Evolutionary conservation across 2,797 vertebrate genomes (phyloP).

Genomic region (Scarus forsteni): DNA sequence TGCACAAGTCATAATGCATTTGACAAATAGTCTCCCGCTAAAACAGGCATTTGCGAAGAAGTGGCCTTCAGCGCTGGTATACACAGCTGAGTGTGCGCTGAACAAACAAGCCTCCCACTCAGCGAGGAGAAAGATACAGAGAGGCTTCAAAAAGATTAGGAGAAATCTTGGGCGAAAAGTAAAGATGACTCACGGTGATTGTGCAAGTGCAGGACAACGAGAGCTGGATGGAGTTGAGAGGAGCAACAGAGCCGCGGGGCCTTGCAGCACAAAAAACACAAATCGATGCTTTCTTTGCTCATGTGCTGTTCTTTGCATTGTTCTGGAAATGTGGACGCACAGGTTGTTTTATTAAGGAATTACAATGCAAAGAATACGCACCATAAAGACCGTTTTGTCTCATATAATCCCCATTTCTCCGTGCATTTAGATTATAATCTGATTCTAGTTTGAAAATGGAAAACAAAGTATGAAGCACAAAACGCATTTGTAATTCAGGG

Average conservation of each 20-base stretch:
- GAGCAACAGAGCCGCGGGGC: slow-evolving; percentile 70
- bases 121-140: slow-evolving; percentile 73
- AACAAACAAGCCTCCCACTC: slow-evolving; percentile 88
- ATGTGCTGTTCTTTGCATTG: slow-evolving; percentile 58
- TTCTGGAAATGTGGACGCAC: slow-evolving; percentile 48
- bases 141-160: slow-evolving; percentile 82
- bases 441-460: slow-evolving; percentile 1
- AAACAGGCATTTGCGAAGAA: slow-evolving; percentile 87
- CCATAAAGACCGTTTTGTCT: slow-evolving; percentile 19
- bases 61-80: slow-evolving; percentile 85
- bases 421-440: slow-evolving; percentile 1
- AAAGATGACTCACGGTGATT: slow-evolving; percentile 83
- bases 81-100: slow-evolving; percentile 83
- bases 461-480: slow-evolving; percentile 4
- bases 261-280: slow-evolving; percentile 47
- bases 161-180: slow-evolving; percentile 80
- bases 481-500: background rate
- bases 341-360: slow-evolving; percentile 40
- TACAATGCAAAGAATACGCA: slow-evolving; percentile 23
- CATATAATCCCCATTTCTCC: slow-evolving; percentile 5
- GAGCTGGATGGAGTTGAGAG: slow-evolving; percentile 71
- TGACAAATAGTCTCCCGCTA: slow-evolving; percentile 87
- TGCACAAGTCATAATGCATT: slow-evolving; percentile 88
- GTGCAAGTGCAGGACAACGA: slow-evolving; percentile 77
- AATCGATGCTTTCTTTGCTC: slow-evolving; percentile 64